phyloP scores from a whole-genome alignment of 1,140 invertebrate species.

The Caenorhabditis remanei region DNA sequence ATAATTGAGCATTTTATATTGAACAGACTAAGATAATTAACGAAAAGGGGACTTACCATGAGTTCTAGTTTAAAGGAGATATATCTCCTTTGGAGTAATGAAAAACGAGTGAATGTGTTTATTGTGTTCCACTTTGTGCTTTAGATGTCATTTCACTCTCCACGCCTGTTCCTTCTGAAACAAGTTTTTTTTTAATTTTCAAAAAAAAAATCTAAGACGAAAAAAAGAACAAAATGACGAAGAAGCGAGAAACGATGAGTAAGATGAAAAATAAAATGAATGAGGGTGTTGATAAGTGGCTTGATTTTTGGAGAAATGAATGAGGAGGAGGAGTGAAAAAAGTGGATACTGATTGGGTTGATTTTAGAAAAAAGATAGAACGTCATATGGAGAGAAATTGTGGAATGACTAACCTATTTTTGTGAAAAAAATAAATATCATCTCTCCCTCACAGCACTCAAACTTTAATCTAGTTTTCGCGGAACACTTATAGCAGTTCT shows the following conservation, averaged over 20 bases:
- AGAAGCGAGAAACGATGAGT: conserved; percentile 29
- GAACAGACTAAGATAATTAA: not conserved
- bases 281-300: conserved; percentile 26
- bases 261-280: conserved; percentile 31
- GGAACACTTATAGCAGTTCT: not conserved
- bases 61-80: not conserved
- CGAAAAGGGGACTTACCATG: conserved; percentile 24
- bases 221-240: conserved; percentile 30
- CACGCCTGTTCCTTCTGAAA: conserved; percentile 30
- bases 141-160: conserved; percentile 44
- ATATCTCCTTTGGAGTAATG: conserved; percentile 8
- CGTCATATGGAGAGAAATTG: not conserved
- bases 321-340: not conserved
- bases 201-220: not conserved
- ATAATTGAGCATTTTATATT: too few relatives aligned
- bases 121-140: conserved; percentile 21
- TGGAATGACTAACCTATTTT: too few relatives aligned
- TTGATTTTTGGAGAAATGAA: not conserved
- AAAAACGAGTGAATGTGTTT: conserved; percentile 13
- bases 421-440: too few relatives aligned
- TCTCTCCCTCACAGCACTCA: not conserved
- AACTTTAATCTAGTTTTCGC: not conserved
- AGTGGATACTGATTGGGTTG: conserved; percentile 34
- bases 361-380: not conserved
- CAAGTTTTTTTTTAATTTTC: not conserved